These are phyloP conservation scores for Apodemus speciosus DNA, from an alignment of 2,113 vertebrate species.

Conservation along the genomic window DNA sequence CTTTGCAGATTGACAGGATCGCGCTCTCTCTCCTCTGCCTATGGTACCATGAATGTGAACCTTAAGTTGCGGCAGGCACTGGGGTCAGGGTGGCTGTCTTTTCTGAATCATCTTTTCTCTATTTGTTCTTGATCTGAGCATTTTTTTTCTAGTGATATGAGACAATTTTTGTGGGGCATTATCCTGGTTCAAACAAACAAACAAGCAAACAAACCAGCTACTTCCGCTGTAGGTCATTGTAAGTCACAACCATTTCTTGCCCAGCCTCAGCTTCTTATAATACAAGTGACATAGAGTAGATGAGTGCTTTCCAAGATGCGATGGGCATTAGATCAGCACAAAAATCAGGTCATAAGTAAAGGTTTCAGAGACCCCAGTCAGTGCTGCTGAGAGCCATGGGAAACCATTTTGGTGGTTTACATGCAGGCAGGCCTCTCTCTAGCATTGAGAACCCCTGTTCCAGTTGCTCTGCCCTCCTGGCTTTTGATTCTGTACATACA, in stretches of 20 bases:
- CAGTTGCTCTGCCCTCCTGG: neutral
- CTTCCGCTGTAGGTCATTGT: neutral
- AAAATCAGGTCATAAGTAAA: neutral
- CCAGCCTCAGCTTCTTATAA: neutral
- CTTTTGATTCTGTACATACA: neutral
- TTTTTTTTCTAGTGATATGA: constrained; percentile 25
- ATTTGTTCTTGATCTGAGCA: neutral
- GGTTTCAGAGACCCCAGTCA: neutral
- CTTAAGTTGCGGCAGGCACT: neutral
- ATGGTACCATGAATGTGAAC: neutral
- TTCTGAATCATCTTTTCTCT: constrained; percentile 22
- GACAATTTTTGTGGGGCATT: neutral
- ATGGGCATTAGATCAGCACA: neutral
- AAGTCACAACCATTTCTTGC: neutral
- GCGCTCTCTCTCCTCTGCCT: neutral
- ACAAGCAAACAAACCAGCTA: neutral
- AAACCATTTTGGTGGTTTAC: neutral
- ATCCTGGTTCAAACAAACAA: neutral
- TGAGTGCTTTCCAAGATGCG: neutral
- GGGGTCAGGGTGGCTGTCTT: neutral
- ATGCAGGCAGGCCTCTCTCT: neutral
- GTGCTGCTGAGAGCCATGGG: neutral
- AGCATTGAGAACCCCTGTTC: neutral
- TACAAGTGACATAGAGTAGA: neutral
- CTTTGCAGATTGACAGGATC: neutral